Evolutionary conservation across 2,797 vertebrate species (phyloP).

Genomic region (Paguma larvata): DNA sequence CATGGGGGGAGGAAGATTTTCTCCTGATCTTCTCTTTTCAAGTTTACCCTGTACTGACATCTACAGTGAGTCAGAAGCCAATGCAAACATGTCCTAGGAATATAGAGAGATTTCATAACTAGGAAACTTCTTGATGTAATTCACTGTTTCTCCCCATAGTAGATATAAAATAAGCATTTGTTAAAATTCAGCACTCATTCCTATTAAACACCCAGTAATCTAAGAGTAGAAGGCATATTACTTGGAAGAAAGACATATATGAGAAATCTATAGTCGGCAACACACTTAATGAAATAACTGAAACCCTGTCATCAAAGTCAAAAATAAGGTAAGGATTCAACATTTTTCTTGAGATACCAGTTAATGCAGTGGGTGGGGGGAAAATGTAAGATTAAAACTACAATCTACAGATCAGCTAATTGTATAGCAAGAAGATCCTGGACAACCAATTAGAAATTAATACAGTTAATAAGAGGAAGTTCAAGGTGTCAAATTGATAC

Average conservation of each 20-base stretch:
- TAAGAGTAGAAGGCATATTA: conserved; percentile 41
- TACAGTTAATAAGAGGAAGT: conserved; percentile 3
- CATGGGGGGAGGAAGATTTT: background rate
- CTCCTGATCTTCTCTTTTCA: background rate
- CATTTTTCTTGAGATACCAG: background rate
- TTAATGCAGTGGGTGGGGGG: background rate
- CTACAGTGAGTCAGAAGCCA: background rate
- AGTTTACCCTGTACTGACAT: background rate
- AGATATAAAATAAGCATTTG: conserved; percentile 25
- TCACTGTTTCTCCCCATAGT: background rate
- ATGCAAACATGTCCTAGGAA: background rate
- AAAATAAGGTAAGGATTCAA: conserved; percentile 23
- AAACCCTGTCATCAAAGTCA: background rate
- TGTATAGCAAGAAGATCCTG: background rate
- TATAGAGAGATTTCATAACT: background rate
- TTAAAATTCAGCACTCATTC: background rate
- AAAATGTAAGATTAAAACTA: background rate
- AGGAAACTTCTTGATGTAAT: conserved; percentile 16
- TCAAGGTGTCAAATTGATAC: background rate
- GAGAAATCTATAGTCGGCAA: background rate
- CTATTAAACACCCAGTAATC: conserved; percentile 29
- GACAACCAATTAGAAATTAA: background rate
- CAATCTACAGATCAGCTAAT: background rate
- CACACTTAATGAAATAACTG: conserved; percentile 10
- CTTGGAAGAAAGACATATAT: background rate